A percentile compares a stretch with the other conserved stretches of the same genome.
phyloP scores from a whole-genome alignment of 1,140 invertebrate genomes.

The Brachionus rubens region DNA sequence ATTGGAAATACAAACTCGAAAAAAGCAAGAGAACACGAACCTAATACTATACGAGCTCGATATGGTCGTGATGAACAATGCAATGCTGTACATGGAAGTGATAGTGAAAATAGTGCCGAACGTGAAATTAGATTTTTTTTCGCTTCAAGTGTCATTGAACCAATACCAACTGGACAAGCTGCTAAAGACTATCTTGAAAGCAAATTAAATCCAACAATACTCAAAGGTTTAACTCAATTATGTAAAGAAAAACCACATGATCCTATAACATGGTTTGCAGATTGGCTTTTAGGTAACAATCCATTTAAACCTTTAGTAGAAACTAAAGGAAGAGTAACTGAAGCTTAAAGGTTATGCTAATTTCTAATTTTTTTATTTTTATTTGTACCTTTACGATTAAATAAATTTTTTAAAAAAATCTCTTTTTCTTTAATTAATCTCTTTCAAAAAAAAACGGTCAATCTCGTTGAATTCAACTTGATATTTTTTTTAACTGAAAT shows the following conservation, averaged over 20 bases:
- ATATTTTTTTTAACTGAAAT: too few relatives aligned
- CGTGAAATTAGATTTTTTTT: constrained; percentile 73
- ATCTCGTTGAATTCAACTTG: too few relatives aligned
- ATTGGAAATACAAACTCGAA: constrained; percentile 68
- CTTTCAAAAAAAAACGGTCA: too few relatives aligned
- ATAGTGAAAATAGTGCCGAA: constrained; percentile 54
- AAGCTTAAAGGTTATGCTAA: neutral
- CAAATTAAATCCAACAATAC: constrained; percentile 66
- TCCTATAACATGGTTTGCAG: constrained; percentile 73
- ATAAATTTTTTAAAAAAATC: too few relatives aligned
- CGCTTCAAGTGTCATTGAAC: constrained; percentile 61
- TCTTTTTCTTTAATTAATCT: too few relatives aligned
- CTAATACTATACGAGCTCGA: constrained; percentile 69
- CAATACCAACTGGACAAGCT: constrained; percentile 56
- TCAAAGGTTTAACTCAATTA: constrained; percentile 69
- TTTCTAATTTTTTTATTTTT: neutral
- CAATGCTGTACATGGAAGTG: constrained; percentile 60
- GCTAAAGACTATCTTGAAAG: constrained; percentile 70
- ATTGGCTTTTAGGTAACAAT: constrained; percentile 73
- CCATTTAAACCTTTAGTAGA: constrained; percentile 67
- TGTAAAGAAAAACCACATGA: constrained; percentile 71
- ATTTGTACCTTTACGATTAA: too few relatives aligned
- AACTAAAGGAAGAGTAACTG: neutral
- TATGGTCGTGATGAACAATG: constrained; percentile 69
- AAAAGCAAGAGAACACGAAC: constrained; percentile 70